A percentile compares a stretch with the other conserved stretches of the same genome.
Evolutionary conservation across 1,140 invertebrate species (phyloP).

Genomic region (Drosophila lini): DNA sequence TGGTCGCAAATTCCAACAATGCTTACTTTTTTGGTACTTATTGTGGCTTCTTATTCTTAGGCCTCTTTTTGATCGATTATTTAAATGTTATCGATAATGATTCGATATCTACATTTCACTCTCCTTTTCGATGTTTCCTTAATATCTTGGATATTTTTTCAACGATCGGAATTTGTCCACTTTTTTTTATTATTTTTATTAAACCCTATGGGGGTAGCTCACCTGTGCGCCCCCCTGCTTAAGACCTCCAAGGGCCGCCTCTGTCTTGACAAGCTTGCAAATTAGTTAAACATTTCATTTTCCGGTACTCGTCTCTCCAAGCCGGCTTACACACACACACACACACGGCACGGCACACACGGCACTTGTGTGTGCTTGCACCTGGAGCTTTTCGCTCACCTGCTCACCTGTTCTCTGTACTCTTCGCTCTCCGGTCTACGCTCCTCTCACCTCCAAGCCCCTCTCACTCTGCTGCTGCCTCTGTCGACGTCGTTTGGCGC

Average conservation of each 20-base stretch:
- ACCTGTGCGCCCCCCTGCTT: not conserved
- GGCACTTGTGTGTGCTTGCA: not conserved
- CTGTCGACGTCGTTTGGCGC: slow-evolving; percentile 50
- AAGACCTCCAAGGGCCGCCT: not conserved
- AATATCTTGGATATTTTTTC: not conserved
- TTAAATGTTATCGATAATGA: not conserved
- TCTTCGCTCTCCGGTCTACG: not conserved
- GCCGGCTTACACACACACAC: slow-evolving; percentile 19
- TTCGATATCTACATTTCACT: not conserved
- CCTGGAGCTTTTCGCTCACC: slow-evolving; percentile 23
- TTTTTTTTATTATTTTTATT: too few species aligned
- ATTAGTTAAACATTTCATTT: slow-evolving; percentile 43
- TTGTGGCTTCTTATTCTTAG: not conserved
- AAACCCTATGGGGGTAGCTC: not conserved
- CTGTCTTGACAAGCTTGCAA: slow-evolving; percentile 29
- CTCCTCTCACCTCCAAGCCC: slow-evolving; percentile 1
- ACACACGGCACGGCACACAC: not conserved
- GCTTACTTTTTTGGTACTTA: not conserved
- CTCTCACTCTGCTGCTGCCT: slow-evolving; percentile 12
- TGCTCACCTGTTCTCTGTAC: slow-evolving; percentile 25
- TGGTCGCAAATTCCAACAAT: not conserved
- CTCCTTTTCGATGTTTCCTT: not conserved
- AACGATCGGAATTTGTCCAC: too few species aligned
- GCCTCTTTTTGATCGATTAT: not conserved
- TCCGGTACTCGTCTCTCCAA: slow-evolving; percentile 19